Percentiles rank a stretch among this genome's conserved stretches.
These are phyloP conservation scores for Chondrosia reniformis DNA, from an alignment of 37 sponge, comb jelly and placozoan species.

Conservation along the genomic window DNA sequence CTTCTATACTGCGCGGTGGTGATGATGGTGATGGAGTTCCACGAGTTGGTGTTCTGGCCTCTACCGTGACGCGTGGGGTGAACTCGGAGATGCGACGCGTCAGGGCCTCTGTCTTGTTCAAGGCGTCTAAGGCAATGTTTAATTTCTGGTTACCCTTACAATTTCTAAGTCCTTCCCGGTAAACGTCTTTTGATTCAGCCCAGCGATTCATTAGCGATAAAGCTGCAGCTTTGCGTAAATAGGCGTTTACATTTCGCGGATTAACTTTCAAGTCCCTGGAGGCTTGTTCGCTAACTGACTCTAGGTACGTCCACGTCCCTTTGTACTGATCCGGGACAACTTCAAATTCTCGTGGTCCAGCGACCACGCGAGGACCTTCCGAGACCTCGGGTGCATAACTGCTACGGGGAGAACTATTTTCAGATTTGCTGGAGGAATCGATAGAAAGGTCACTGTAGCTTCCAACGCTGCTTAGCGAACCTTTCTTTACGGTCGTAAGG, in stretches of 20 bases:
- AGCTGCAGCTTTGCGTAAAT: slow-evolving; percentile 62
- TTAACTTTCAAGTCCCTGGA: background rate
- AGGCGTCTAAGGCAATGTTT: slow-evolving; percentile 28
- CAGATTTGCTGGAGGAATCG: background rate
- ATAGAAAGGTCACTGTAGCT: slow-evolving; percentile 17
- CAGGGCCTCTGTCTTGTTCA: slow-evolving; percentile 32
- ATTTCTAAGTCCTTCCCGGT: slow-evolving; percentile 53
- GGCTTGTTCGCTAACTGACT: slow-evolving; percentile 24
- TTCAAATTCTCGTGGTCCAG: background rate
- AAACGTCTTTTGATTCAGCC: slow-evolving; percentile 58
- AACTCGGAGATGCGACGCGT: slow-evolving; percentile 22
- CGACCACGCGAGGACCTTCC: background rate
- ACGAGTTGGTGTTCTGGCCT: background rate
- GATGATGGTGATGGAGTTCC: background rate
- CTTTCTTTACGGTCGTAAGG: slow-evolving; percentile 21
- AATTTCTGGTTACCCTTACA: slow-evolving; percentile 40
- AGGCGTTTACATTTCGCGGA: slow-evolving; percentile 43
- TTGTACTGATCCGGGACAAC: background rate
- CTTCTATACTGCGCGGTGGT: background rate
- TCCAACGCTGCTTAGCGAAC: background rate
- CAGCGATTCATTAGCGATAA: slow-evolving; percentile 63
- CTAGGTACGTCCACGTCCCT: background rate
- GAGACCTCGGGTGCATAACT: background rate
- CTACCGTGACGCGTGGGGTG: background rate
- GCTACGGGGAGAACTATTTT: background rate